phyloP scores from a whole-genome alignment of 2,113 vertebrate species.

The Echinops telfairi region DNA sequence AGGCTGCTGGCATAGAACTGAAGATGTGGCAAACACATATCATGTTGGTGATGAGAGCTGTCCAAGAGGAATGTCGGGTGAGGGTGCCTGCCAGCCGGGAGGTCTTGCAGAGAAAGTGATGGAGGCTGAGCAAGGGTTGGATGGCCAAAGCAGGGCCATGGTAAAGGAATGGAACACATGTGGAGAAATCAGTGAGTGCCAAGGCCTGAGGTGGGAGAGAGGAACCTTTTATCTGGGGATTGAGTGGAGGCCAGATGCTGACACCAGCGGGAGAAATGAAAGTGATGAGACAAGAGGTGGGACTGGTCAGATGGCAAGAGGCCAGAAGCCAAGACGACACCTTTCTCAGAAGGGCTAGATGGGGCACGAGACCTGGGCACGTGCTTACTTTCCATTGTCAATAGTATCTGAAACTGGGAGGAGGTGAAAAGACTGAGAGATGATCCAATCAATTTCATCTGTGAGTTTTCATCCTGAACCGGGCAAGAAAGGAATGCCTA shows the following conservation, averaged over 20 bases:
- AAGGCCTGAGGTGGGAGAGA: neutral
- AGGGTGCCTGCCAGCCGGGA: constrained; percentile 63
- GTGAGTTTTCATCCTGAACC: neutral
- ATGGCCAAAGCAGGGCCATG: neutral
- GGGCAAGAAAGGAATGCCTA: neutral
- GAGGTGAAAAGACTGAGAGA: neutral
- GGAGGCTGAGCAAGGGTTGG: neutral
- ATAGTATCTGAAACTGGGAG: neutral
- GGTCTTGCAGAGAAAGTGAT: neutral
- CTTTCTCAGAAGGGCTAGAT: neutral
- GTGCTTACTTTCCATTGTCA: neutral
- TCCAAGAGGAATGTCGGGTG: constrained; percentile 70
- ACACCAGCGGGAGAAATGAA: neutral
- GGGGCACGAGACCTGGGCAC: no score
- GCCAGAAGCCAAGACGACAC: neutral
- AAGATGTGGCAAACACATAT: constrained; percentile 37
- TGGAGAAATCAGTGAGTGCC: no score
- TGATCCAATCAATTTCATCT: no score
- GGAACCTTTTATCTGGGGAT: neutral
- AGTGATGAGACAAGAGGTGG: neutral
- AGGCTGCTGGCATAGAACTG: neutral
- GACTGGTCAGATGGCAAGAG: neutral
- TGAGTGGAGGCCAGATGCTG: neutral
- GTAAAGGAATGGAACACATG: accelerated
- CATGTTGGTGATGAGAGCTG: constrained; percentile 61